A percentile compares a stretch with the other conserved stretches of the same genome.
Evolutionary conservation across 2,797 vertebrate genomes (phyloP).

Genomic region (Naso thynnoides): DNA sequence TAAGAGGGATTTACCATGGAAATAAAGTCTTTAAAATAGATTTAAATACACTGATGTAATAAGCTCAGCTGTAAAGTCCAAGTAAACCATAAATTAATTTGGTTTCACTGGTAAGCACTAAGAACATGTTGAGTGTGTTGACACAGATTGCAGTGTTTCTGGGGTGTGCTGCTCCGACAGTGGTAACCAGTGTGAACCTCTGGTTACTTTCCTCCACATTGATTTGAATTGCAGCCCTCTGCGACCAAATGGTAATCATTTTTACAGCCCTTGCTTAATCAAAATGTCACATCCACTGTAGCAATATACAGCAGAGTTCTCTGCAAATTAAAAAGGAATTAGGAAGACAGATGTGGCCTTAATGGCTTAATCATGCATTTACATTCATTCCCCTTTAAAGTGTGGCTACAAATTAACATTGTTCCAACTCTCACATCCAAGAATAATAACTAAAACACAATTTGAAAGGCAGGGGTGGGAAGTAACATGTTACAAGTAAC

Average conservation of each 20-base stretch:
- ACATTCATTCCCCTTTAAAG: conserved; percentile 76
- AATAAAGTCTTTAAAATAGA: conserved; percentile 57
- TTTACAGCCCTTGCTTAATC: conserved; percentile 80
- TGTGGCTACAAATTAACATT: conserved; percentile 62
- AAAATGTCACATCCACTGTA: conserved; percentile 80
- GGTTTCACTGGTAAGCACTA: conserved; percentile 17
- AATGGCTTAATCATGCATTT: conserved; percentile 84
- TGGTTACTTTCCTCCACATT: conserved; percentile 54
- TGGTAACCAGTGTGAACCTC: conserved; percentile 17
- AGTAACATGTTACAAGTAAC: too few species aligned
- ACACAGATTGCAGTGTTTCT: conserved; percentile 35
- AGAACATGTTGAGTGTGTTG: conserved; percentile 6
- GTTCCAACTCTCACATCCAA: conserved; percentile 50
- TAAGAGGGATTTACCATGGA: conserved; percentile 58
- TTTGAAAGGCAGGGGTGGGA: too few species aligned
- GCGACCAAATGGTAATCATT: conserved; percentile 70
- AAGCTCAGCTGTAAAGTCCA: conserved; percentile 30
- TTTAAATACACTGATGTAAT: conserved; percentile 54
- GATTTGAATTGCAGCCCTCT: conserved; percentile 46
- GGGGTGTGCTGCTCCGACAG: conserved; percentile 38
- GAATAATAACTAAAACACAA: conserved; percentile 39
- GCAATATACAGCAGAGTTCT: conserved; percentile 72
- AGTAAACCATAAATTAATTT: conserved; percentile 8
- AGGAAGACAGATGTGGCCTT: conserved; percentile 84
- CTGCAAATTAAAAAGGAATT: conserved; percentile 85